Base-by-base conservation (phyloP, 2,888 invertebrate genomes). In the Epirrhoe alternata region DNA sequence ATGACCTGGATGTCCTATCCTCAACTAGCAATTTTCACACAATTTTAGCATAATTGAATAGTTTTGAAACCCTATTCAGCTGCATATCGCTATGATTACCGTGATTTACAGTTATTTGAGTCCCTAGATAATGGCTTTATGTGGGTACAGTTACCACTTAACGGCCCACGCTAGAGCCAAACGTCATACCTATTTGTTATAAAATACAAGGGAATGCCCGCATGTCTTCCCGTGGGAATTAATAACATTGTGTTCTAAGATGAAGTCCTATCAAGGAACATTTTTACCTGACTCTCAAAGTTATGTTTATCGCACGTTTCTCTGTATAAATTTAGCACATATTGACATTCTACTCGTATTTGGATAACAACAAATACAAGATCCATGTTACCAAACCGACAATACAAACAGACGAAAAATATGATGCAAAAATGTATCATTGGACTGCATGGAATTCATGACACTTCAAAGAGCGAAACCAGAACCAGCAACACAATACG, bases 51-150 rank as follows among this genome's bases (percentile, higher is more conserved):
- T 51, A 50, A 50, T 55, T 57, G 17, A 57, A 50, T 50, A 50
- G 47, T 58, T 52, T 30, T 16, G 12, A 59, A 17, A 49, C 14
- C 45, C 24, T 42, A 63, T 64, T 38, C 12, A 17, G 47, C 31
- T 31, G 53, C 58, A 64, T 14, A 47, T 35, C 24, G 33, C 55
- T 35, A 50, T 60, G 14, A 61, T 61, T 31, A 55, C 24, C 35
- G 35, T 59, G 30, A 59, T 58, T n/a, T 38, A 54, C 54, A 10
- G 64, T 64, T 59, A 49, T 64, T 59, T 38, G 49, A 47, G 58
- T 64, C 64, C 64, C 64, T 30, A 53, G 64, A 63, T 63, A 63
- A 63, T 63, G 8, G 17, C 33, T 52, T n/a, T 31, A 16, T 42
- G 33, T 45, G 58, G 52, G 24, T 38, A 49, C 47, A 24, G 64